Base-by-base conservation (phyloP, 2,888 invertebrate species). In the Heliconius sara region DNA sequence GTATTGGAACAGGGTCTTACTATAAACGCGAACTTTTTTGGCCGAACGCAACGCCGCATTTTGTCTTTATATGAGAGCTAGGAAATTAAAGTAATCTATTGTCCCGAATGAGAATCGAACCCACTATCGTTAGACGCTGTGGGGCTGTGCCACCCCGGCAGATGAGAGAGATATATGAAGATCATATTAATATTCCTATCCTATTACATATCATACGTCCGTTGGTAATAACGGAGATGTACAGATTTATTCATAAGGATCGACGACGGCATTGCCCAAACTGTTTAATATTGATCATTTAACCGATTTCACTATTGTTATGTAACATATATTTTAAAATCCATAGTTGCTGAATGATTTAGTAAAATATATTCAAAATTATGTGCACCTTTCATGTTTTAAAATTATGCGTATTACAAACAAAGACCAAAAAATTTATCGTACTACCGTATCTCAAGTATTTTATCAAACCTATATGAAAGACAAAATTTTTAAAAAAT, bases 221-320 rank as follows among this genome's bases (percentile, higher is more conserved):
- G 78, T 78, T 74, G 63, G 16, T 19, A 78, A 57, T 75, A 77
- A 75, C 79, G 77, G 71, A 78, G 52, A 66, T 75, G 52, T 68
- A 30, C 30, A 60, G n/a, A 65, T 65, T 81, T 80, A 83, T 84
- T 83, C 83, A 84, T 83, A 80, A 83, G 73, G 52, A 77, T 72
- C 77, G 66, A 65, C 9, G 25, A 80, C 83, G 81, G 82, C 77
- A 79, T 75, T 77, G 77, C 79, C 77, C 81, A 81, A 43, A 81
- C 78, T 81, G 80, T 80, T 82, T 80, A 81, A 84, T 84, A 84
- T 83, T 84, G 83, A 83, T 83, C 78, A 75, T 27, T 75, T 77
- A 82, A 81, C 80, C 80, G 83, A 81, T 80, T 80, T 81, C 72
- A 16, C n/a, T 71, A 77, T 81, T 80, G 60, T 74, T 39, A 65